Base-by-base conservation (phyloP, 2,888 invertebrate species). In the Hypomecis atomaria region DNA sequence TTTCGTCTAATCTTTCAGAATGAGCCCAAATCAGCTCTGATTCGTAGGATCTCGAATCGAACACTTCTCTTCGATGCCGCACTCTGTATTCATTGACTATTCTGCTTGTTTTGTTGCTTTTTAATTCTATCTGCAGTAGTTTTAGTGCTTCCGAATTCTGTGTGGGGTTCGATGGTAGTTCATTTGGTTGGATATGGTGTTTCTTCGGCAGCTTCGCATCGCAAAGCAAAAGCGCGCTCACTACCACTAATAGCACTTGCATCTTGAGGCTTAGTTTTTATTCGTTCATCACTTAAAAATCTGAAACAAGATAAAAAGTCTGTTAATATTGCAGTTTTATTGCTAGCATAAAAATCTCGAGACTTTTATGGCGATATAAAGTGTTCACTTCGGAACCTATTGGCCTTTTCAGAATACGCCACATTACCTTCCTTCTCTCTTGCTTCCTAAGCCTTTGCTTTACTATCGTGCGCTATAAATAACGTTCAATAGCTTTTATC, bases 21-120 rank as follows among this genome's bases (percentile, higher is more conserved):
- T 95, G 95, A 7, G 94, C 94, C 94, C 95, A 95, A 66, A 82
- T 87, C 66, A 92, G 79, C 76, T 89, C 89, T 36, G 90, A 86
- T 72, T 89, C 87, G 69, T 87, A 92, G 4, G 89, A 88, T 70
- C 87, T 89, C 8, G 92, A 89, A 75, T 92, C 90, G 77, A 92
- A 92, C 34, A 89, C 80, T 59, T 92, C 89, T 72, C 92, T 75
- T 44, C 87, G 78, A 75, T 87, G 85, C 56, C 90, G 77, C 55
- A 76, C 77, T 79, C 78, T 83, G 70, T 92, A 92, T 78, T 89
- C 85, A 62, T 87, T 83, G 50, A 90, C 77, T 75, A 92, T 90
- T 78, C 82, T 78, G 77, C 84, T 89, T 56, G 90, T 92, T 73
- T 87, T 88, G 44, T 79, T 85, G 65, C 81, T 87, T 80, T 86